Percentiles rank a stretch among this genome's conserved stretches.
These are phyloP conservation scores for Pangasius larnaudii DNA, from an alignment of 2,797 vertebrate species.

Conservation along the genomic window DNA sequence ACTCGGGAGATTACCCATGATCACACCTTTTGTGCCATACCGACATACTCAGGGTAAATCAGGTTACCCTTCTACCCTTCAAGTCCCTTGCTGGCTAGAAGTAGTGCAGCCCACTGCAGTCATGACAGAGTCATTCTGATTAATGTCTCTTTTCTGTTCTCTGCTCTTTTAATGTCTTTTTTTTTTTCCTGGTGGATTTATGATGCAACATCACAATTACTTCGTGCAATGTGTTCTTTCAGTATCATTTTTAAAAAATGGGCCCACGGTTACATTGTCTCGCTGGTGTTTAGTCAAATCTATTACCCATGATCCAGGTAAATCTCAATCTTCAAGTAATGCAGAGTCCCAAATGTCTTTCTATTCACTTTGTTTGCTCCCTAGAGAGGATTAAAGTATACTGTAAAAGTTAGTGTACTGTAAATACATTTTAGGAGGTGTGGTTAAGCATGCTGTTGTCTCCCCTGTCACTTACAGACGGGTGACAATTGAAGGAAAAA, in stretches of 20 bases:
- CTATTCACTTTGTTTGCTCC: background rate
- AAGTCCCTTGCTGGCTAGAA: background rate
- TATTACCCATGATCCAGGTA: background rate
- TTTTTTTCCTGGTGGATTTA: no score
- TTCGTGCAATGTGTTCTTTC: background rate
- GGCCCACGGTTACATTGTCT: background rate
- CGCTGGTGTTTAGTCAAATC: background rate
- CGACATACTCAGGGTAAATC: background rate
- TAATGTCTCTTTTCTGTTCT: background rate
- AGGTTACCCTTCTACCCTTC: background rate
- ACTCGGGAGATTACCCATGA: background rate
- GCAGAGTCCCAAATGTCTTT: background rate
- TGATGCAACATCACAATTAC: background rate
- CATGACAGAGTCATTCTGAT: background rate
- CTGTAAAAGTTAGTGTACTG: no score
- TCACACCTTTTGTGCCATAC: background rate
- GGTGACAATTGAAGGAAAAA: no score
- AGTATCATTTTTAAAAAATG: background rate
- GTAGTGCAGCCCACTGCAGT: background rate
- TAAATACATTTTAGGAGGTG: no score
- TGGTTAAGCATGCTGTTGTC: no score
- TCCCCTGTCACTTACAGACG: no score
- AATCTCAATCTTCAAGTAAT: background rate
- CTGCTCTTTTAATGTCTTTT: background rate
- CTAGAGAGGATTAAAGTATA: background rate